Evolutionary conservation across 2,888 invertebrate species (phyloP).

Genomic region (Folsomia candida): DNA sequence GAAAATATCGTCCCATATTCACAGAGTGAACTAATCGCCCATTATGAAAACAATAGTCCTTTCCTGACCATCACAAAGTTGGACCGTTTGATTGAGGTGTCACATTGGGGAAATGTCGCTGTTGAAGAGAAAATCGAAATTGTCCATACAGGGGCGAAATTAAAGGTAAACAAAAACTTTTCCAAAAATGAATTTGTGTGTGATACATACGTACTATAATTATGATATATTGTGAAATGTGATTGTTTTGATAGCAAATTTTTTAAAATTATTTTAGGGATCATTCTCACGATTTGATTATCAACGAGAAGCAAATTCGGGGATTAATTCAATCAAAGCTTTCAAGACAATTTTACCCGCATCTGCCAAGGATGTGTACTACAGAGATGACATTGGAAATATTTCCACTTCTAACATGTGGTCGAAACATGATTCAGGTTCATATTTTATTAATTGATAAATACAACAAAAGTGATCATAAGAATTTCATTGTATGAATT

Average conservation of each 20-base stretch:
- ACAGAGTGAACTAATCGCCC: constrained; percentile 54
- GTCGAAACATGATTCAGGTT: constrained; percentile 79
- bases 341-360: constrained; percentile 76
- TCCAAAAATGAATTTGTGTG: neutral
- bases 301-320: constrained; percentile 85
- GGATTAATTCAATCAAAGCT: constrained; percentile 83
- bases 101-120: constrained; percentile 99
- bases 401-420: constrained; percentile 95
- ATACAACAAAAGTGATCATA: no score
- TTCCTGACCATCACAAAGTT: constrained; percentile 89
- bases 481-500: no score
- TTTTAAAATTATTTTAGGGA: constrained; percentile 56
- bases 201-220: no score
- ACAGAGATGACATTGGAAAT: constrained; percentile 96
- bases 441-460: no score
- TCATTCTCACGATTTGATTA: constrained; percentile 97
- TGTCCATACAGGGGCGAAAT: constrained; percentile 83
- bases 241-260: neutral
- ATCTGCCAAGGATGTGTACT: constrained; percentile 92
- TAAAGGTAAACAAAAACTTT: constrained; percentile 63
- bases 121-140: constrained; percentile 92
- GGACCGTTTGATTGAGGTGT: constrained; percentile 87
- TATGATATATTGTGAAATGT: neutral
- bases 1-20: constrained; percentile 66
- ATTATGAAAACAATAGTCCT: constrained; percentile 94